Conservation (phyloP, 2,113 vertebrate genomes). For the Lepus timidus region DNA sequence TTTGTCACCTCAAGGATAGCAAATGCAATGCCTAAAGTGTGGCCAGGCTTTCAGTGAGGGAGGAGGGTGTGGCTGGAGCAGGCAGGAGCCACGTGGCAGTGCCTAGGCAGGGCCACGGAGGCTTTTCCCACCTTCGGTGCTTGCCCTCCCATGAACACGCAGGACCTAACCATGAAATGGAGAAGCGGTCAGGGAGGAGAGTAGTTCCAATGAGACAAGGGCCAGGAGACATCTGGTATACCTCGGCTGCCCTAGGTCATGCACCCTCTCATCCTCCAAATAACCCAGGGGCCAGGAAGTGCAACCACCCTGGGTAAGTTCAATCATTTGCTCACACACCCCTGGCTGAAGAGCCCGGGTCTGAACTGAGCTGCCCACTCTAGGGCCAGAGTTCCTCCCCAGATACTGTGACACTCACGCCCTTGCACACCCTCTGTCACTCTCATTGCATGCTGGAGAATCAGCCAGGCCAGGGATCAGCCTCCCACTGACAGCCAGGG, state of each 20-base stretch:
- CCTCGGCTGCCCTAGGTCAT: background rate
- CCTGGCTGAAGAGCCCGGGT: fast-evolving
- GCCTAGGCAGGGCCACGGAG: background rate
- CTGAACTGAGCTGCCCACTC: background rate
- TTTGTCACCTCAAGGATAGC: background rate
- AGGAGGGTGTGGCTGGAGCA: fast-evolving
- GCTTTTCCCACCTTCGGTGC: background rate
- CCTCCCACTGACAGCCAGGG: background rate
- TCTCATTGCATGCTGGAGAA: fast-evolving
- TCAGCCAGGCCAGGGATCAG: background rate
- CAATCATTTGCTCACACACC: fast-evolving
- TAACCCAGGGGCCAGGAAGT: background rate
- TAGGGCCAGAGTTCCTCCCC: background rate
- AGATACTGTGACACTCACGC: fast-evolving
- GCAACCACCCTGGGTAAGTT: background rate
- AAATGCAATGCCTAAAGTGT: fast-evolving
- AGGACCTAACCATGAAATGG: background rate
- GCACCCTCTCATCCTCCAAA: background rate
- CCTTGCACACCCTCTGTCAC: background rate
- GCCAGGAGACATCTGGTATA: background rate
- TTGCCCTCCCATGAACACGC: background rate
- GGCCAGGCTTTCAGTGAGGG: background rate
- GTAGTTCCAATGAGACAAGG: background rate
- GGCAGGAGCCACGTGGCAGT: background rate
- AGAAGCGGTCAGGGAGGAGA: fast-evolving